Evolutionary conservation across 2,888 invertebrate species (phyloP).

Genomic region (Gasteruption jaculator): DNA sequence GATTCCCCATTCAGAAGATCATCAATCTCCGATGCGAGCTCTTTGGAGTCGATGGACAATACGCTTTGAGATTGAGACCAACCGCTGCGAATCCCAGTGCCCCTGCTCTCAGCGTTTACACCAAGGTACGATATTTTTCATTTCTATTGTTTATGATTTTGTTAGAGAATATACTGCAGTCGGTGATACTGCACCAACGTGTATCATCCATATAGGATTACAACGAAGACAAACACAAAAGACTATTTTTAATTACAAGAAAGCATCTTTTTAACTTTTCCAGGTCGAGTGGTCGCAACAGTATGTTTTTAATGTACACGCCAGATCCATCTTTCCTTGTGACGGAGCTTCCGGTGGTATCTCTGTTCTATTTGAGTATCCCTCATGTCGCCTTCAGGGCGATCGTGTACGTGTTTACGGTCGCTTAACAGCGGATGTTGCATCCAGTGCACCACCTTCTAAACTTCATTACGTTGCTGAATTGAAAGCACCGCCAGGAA

Average conservation of each 20-base stretch:
- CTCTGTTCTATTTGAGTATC: constrained; percentile 78
- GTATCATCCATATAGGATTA: no score
- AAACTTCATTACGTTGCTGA: constrained; percentile 64
- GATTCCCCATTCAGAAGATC: constrained; percentile 67
- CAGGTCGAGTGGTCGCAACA: constrained; percentile 82
- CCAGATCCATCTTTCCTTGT: constrained; percentile 78
- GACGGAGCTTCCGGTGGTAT: constrained; percentile 65
- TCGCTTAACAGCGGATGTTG: constrained; percentile 65
- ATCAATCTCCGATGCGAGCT: constrained; percentile 68
- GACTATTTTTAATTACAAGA: no score
- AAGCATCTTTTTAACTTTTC: no score
- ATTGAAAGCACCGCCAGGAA: constrained; percentile 64
- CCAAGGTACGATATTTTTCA: no score
- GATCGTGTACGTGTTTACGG: constrained; percentile 80
- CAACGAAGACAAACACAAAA: no score
- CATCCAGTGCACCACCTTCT: constrained; percentile 64
- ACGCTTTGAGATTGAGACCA: constrained; percentile 70
- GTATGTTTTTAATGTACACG: constrained; percentile 81
- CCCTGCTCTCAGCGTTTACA: constrained; percentile 64
- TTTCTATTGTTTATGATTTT: no score
- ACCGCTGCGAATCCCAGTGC: constrained; percentile 61
- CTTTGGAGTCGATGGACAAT: constrained; percentile 80
- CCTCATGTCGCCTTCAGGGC: constrained; percentile 74
- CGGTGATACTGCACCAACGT: no score
- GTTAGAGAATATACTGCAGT: no score